Percentiles rank a stretch among this genome's conserved stretches.
These are phyloP conservation scores for Fratercula arctica DNA, from an alignment of 2,797 vertebrate genomes.

Conservation along the genomic window DNA sequence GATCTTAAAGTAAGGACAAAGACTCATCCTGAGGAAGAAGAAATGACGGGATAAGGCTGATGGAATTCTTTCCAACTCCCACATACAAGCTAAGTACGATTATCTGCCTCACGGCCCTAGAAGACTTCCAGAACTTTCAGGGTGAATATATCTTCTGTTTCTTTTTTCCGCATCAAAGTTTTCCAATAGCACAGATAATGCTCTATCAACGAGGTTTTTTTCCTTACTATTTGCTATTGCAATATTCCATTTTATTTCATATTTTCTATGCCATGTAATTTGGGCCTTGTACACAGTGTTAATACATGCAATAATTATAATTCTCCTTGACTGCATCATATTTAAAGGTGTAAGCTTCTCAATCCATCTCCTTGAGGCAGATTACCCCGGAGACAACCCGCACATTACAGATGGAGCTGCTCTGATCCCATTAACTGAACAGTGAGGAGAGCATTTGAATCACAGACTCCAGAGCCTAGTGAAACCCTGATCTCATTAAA, in stretches of 20 bases:
- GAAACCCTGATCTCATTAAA: constrained; percentile 73
- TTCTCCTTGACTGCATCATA: constrained; percentile 74
- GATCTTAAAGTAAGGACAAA: background rate
- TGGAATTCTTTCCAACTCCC: background rate
- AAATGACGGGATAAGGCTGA: constrained; percentile 11
- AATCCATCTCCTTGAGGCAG: constrained; percentile 70
- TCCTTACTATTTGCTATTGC: background rate
- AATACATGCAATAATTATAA: constrained; percentile 75
- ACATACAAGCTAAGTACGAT: background rate
- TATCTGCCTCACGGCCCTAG: constrained; percentile 24
- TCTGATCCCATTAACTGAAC: constrained; percentile 73
- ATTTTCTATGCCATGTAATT: constrained; percentile 58
- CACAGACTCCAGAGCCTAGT: constrained; percentile 62
- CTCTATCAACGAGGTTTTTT: background rate
- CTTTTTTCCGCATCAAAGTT: constrained; percentile 27
- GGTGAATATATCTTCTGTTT: background rate
- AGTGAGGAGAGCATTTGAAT: constrained; percentile 61
- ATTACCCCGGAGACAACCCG: constrained; percentile 69
- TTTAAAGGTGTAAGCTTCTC: constrained; percentile 73
- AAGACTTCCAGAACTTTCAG: constrained; percentile 17
- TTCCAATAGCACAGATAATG: background rate
- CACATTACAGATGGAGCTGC: constrained; percentile 64
- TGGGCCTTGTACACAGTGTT: constrained; percentile 52
- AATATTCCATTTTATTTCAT: constrained; percentile 32
- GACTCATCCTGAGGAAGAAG: background rate